Percentiles rank a stretch among this genome's conserved stretches.
Conservation (phyloP, 2,797 vertebrate species). For the Dallia pectoralis region DNA sequence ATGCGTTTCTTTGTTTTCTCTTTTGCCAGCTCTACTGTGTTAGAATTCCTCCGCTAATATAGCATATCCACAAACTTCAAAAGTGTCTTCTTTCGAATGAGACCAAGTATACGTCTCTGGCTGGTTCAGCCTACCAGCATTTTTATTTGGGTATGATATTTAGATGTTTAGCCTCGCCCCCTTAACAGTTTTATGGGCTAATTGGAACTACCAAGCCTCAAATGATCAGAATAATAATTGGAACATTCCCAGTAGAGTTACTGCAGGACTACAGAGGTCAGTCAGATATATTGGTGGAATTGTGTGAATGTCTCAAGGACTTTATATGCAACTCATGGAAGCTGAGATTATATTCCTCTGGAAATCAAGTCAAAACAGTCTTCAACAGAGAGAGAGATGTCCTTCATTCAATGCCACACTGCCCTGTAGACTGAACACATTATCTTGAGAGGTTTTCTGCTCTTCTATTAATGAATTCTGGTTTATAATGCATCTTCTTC, state of each 20-base stretch:
- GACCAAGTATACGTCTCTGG: too few species aligned
- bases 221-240: not conserved
- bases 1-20: too few species aligned
- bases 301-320: not conserved
- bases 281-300: not conserved
- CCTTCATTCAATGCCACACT: not conserved
- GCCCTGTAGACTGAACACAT: not conserved
- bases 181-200: too few species aligned
- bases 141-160: too few species aligned
- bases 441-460: not conserved
- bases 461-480: not conserved
- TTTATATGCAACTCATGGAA: not conserved
- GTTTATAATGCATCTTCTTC: not conserved
- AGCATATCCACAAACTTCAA: too few species aligned
- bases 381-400: conserved; percentile 1
- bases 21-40: too few species aligned
- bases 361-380: not conserved
- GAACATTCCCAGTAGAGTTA: not conserved
- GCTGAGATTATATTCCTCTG: not conserved
- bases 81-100: too few species aligned
- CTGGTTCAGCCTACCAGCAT: too few species aligned
- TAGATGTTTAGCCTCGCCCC: too few species aligned
- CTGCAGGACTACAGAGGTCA: not conserved
- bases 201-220: not conserved
- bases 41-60: too few species aligned